Base-by-base conservation (phyloP, 2,888 invertebrate species). In the Thymelicus lineola region DNA sequence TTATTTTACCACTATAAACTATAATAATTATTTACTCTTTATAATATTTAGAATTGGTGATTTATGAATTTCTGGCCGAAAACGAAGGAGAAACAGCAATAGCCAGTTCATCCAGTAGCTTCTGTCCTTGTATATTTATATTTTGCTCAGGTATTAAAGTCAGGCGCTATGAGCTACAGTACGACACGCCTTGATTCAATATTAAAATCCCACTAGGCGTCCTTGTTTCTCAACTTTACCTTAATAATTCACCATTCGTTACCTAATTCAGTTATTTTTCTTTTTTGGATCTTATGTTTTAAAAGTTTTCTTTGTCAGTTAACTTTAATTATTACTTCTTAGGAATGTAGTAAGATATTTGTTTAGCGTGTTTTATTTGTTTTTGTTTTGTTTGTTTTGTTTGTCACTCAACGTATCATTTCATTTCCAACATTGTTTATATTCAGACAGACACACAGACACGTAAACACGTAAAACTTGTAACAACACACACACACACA, bases 91-190 rank as follows among this genome's bases (percentile, higher is more conserved):
- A 42, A 59, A 15, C 7, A n/a, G 63, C 17, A 53, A 7, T 20
- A 53, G 20, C 53, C 17, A 15, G 53, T 7, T 38, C 53, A 20
- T 53, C 17, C 53, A 20, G 66, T 46, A 15, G 48, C 28, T 28
- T 28, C 14, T 76, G 84, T 85, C 82, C 87, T 90, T 88, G 85
- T 87, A 88, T 90, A 90, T 90, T 88, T 89, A 89, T 88, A 6
- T 53, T 86, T 89, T 90, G 88, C 87, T 86, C 86, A 87, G 89
- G 85, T 86, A 88, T 86, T 89, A 88, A 84, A 84, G 86, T 87
- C 86, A 84, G 83, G 86, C 81, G 42, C 53, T 83, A 84, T 53
- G 80, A 83, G 83, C 84, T 86, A 87, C 88, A 87, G 85, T 86
- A 83, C 81, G 84, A 84, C 86, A 86, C 80, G 73, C 81, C 80